Evolutionary conservation across 2,888 invertebrate genomes (phyloP), one percentile per base, ranked within the genome.

Genomic region (Chromoteleia sp.): DNA sequence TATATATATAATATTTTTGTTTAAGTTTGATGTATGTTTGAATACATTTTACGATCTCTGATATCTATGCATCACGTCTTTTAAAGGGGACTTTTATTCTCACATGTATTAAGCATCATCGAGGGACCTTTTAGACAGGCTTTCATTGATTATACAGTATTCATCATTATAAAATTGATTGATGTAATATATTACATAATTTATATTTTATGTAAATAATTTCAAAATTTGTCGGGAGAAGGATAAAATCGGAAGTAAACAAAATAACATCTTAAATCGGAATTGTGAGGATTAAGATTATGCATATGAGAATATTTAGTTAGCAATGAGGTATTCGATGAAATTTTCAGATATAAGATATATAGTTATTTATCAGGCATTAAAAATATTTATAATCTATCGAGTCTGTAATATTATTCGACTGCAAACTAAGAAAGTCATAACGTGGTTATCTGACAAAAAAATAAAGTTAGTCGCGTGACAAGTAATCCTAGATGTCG

Each of bases 401-500:
- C 58, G 41, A 58, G 41, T 21, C 41, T 41, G 7, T 19, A 58
- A 58, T 58, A 43, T 17, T 59, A 43, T 59, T 59, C 43, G 59
- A 59, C 30, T 59, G 59, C 43, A 43, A 43, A 29, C 29, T 59
- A 58, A 41, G 14, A 43, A 29, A 8, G 30, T 59, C 59, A 17
- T 14, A 17, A 17, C 10, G 50, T 33, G 39, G 21, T 39, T 58
- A 58, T 50, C 50, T 67, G 52, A 67, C 67, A 67, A 21, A 67
- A 67, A 52, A 67, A 67, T 67, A 17, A 52, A 67, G 67, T 52
- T 41, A 39, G 50, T 17, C 41, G 39, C 29, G 41, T 56, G 68
- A 68, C 54, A 68, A 50, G 68, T 68, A 54, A 68, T 68, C 21
- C 68, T 43, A 14, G 12, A 56, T 10, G 54, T 68, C 68, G 21